These are phyloP conservation scores for Tinamus guttatus DNA, from an alignment of 2,113 vertebrate genomes.

Conservation along the genomic window DNA sequence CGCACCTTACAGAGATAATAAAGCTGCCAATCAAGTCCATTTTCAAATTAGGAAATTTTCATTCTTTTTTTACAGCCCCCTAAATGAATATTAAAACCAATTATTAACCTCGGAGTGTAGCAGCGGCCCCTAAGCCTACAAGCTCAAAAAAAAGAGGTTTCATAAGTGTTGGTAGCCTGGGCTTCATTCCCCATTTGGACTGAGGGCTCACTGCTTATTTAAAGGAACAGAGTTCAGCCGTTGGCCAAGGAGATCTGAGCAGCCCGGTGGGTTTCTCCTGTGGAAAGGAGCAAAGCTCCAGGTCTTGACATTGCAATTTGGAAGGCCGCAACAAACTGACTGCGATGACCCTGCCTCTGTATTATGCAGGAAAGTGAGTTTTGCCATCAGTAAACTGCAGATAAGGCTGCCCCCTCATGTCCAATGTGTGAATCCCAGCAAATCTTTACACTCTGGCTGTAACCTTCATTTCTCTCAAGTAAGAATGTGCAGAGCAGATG, in stretches of 20 bases:
- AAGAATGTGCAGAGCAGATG: background rate
- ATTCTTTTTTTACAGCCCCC: slow-evolving; percentile 79
- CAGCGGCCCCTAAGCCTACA: slow-evolving; percentile 27
- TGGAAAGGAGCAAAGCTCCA: background rate
- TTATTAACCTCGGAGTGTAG: slow-evolving; percentile 70
- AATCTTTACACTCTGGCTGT: background rate
- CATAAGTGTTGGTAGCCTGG: slow-evolving; percentile 15
- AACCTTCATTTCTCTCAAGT: background rate
- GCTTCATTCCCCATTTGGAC: slow-evolving; percentile 9
- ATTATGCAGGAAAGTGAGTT: background rate
- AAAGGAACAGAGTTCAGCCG: background rate
- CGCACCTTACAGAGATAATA: slow-evolving; percentile 82
- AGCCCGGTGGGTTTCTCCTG: background rate
- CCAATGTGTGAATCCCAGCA: slow-evolving; percentile 20
- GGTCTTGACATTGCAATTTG: background rate
- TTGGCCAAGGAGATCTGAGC: background rate
- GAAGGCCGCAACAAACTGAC: background rate
- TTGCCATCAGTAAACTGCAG: slow-evolving; percentile 9
- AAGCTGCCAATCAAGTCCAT: slow-evolving; percentile 83
- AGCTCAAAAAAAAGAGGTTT: slow-evolving; percentile 36
- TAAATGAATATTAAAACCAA: slow-evolving; percentile 78
- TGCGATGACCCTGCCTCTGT: background rate
- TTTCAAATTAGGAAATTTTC: slow-evolving; percentile 77
- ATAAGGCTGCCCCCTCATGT: slow-evolving; percentile 80
- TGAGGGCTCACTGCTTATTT: background rate